Evolutionary conservation across 2,888 invertebrate genomes (phyloP).

Genomic region (Xiphydria camelus): DNA sequence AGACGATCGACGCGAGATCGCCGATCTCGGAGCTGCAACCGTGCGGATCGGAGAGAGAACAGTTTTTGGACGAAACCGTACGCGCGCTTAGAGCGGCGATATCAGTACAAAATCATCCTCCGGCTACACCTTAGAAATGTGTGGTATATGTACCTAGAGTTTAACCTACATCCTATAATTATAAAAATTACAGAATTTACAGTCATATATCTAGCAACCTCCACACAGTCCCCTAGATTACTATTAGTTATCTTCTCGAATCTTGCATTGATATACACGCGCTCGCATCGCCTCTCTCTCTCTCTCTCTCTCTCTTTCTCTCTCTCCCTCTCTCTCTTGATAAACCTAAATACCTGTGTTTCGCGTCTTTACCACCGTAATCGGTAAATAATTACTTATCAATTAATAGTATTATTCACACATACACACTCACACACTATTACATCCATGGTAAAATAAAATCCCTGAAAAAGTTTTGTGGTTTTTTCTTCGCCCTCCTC

Average conservation of each 20-base stretch:
- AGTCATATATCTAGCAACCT: neutral
- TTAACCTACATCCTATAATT: neutral
- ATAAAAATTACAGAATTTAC: slow-evolving; percentile 3
- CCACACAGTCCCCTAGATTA: neutral
- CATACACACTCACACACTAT: slow-evolving; percentile 55
- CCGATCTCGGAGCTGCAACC: too few relatives aligned
- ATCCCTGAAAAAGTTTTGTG: slow-evolving; percentile 53
- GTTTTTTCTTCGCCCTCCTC: slow-evolving; percentile 22
- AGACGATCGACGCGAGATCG: too few relatives aligned
- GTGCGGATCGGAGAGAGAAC: too few relatives aligned
- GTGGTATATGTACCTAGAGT: neutral
- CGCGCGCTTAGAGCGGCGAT: too few relatives aligned
- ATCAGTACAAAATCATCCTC: too few relatives aligned
- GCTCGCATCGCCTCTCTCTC: neutral
- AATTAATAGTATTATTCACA: slow-evolving; percentile 55
- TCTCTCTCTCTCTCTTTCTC: neutral
- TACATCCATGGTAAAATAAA: slow-evolving; percentile 55
- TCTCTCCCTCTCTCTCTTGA: neutral
- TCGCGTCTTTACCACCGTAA: slow-evolving; percentile 27
- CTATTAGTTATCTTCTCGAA: too few relatives aligned
- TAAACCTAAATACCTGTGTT: slow-evolving; percentile 3
- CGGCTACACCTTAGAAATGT: too few relatives aligned
- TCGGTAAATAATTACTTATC: slow-evolving; percentile 52
- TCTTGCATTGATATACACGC: neutral
- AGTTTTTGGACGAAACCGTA: too few relatives aligned